Percentiles rank a stretch among this genome's conserved stretches.
These are phyloP conservation scores for Rhizoglyphus robini DNA, from an alignment of 1,140 invertebrate genomes.

Conservation along the genomic window DNA sequence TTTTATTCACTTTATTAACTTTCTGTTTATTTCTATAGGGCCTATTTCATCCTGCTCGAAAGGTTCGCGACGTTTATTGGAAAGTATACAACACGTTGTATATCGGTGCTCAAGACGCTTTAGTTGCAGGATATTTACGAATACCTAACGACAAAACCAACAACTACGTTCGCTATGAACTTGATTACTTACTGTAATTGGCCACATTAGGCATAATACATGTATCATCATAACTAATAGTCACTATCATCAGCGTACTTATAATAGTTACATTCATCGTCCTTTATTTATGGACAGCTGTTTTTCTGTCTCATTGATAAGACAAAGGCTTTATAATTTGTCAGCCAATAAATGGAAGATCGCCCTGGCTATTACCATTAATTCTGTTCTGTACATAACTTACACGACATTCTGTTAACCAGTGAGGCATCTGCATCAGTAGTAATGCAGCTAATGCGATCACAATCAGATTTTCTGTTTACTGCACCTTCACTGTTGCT, in stretches of 20 bases:
- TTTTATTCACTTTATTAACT: neutral
- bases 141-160: conserved; percentile 91
- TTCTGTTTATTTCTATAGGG: conserved; percentile 47
- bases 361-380: no score
- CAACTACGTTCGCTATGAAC: conserved; percentile 83
- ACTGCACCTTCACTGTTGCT: no score
- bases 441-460: no score
- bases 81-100: conserved; percentile 99
- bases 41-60: conserved; percentile 94
- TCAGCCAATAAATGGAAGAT: no score
- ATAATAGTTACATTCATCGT: neutral
- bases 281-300: neutral
- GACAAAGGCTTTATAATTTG: no score
- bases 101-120: conserved; percentile 93
- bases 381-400: no score
- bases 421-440: no score
- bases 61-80: conserved; percentile 99
- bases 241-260: neutral
- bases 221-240: neutral
- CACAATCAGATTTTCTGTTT: no score
- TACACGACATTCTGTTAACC: no score
- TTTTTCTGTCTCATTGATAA: neutral
- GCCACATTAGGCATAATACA: neutral
- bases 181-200: conserved; percentile 78
- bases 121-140: conserved; percentile 92